Conservation (phyloP, 2,888 invertebrate genomes). For the Acanthopleura granulata region DNA sequence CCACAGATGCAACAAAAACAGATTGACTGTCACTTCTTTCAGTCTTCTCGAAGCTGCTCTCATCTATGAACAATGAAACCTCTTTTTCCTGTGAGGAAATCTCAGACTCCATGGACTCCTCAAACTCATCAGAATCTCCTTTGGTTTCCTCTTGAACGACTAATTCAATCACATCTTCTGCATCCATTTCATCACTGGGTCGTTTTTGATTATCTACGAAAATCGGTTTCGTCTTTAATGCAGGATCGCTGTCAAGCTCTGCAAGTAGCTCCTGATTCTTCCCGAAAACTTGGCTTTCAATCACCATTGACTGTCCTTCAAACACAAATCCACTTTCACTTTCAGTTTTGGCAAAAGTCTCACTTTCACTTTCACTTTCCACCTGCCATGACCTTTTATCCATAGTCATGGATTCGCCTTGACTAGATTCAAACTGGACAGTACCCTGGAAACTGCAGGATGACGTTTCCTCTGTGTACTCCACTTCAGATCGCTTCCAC, state of each 20-base stretch:
- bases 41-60: neutral
- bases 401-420: neutral
- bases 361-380: conserved; percentile 18
- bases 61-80: neutral
- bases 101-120: too few species aligned
- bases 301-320: conserved; percentile 13
- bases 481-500: conserved; percentile 11
- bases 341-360: neutral
- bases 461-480: neutral
- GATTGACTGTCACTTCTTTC: neutral
- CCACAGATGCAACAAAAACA: neutral
- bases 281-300: conserved; percentile 16
- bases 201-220: neutral
- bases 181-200: conserved; percentile 7
- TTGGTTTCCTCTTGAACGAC: neutral
- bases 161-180: conserved; percentile 3
- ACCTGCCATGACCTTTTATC: neutral
- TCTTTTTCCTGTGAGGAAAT: neutral
- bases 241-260: neutral
- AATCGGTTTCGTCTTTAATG: neutral
- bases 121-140: neutral
- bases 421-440: conserved; percentile 8
- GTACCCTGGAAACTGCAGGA: neutral
- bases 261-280: neutral
- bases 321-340: neutral